Base-by-base conservation (phyloP, 2,113 vertebrate genomes). In the Rhinoderma darwinii region DNA sequence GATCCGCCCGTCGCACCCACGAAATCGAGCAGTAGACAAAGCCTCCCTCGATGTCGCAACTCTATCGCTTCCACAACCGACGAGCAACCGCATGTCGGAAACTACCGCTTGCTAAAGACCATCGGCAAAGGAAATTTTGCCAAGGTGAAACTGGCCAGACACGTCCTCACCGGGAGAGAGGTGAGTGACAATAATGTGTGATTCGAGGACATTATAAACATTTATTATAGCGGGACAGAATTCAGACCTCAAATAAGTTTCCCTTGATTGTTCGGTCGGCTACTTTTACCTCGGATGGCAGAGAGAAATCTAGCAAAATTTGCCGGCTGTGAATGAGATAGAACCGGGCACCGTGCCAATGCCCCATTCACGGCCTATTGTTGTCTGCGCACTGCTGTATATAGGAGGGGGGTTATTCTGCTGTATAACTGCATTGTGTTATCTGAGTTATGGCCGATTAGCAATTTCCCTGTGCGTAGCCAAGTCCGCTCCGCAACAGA, bases 111-210 rank as follows among this genome's bases (percentile, higher is more conserved):
- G 88, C 96, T 98, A 78, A 99, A 98, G 92, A 99, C 97, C 88
- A 98, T 99, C 89, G 97, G 97, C 88, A 99, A 98, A 91, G 97
- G 97, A 84, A 99, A 98, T 91, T 99, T 99, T 84, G 97, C 97
- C 91, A 99, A 99, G 92, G 97, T 99, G 88, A 99, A 98, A 88
- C 91, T 99, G 91, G 97, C 97, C 30, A 94, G 97, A 80, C 97
- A 99, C 75, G 95, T 98, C 78, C 95, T 98, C 54, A 99, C 97
- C 14, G 97, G 97, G 84, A 95, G 97, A 95, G 97, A 99, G 97
- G 97, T 98, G 91, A 95, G 95, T 88, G 20, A 73, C 17, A 3
- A 18, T 2, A 5, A 7, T 12, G 25, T 3, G 43, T 4, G 27
- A 66, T 3, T 15, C 15, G 41, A 8, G 37, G 6, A 17, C 79